Conservation (phyloP, 53 echinoderm and acorn worm species). For the Pentamera pediparva region DNA sequence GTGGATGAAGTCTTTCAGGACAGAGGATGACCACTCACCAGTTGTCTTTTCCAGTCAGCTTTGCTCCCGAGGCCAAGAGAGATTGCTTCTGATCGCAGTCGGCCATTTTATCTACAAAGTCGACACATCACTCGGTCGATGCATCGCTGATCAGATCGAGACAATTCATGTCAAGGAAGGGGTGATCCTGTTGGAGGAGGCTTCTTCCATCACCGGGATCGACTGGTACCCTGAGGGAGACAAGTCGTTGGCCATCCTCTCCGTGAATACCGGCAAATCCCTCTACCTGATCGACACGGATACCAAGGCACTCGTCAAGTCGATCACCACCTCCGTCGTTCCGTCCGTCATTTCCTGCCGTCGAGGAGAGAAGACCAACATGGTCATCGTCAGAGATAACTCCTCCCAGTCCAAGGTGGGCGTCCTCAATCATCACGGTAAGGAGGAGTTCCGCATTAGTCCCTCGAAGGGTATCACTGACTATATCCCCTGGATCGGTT, state of each 20-base stretch:
- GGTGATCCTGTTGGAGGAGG: background rate
- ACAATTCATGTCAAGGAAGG: background rate
- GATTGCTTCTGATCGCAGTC: background rate
- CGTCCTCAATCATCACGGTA: background rate
- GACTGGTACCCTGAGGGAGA: background rate
- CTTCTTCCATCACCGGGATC: conserved; percentile 13
- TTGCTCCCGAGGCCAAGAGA: background rate
- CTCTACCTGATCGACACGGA: conserved; percentile 4
- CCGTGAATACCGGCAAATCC: conserved; percentile 11
- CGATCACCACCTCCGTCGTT: background rate
- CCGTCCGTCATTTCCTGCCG: conserved; percentile 1
- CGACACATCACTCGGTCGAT: background rate
- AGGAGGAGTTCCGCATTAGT: background rate
- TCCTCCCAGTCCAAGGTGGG: background rate
- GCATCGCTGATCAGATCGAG: background rate
- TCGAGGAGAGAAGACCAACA: background rate
- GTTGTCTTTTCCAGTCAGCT: conserved; percentile 14
- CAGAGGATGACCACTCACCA: background rate
- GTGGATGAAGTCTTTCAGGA: conserved; percentile 5
- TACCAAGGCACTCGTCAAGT: background rate
- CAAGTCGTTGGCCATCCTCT: background rate
- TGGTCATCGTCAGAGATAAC: background rate
- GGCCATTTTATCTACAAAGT: background rate
- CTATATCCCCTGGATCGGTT: conserved; percentile 7
- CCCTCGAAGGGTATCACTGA: background rate